These are phyloP conservation scores for Coregonus sp. DNA, from an alignment of 2,797 vertebrate genomes.

Conservation along the genomic window DNA sequence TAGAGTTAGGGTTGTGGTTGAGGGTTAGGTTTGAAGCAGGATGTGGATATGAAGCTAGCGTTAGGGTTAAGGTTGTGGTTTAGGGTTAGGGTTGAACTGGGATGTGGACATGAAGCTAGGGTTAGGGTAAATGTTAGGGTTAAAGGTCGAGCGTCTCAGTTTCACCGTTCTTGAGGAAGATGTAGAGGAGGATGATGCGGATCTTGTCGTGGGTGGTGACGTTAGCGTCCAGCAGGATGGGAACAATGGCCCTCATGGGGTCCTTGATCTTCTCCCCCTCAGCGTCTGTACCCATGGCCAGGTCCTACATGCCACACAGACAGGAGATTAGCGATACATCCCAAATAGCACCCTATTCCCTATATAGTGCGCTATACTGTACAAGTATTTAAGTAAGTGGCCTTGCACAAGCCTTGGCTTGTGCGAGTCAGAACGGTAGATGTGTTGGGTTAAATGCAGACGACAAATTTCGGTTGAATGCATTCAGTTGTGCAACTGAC, in stretches of 20 bases:
- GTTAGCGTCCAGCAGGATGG: conserved; percentile 88
- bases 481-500: too few species aligned
- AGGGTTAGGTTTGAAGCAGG: not conserved
- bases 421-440: too few species aligned
- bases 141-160: conserved; percentile 5
- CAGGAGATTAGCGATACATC: not conserved
- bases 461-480: too few species aligned
- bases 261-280: conserved; percentile 99
- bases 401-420: too few species aligned
- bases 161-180: conserved; percentile 96
- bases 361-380: too few species aligned
- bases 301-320: conserved; percentile 74
- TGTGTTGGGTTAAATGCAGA: too few species aligned
- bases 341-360: not conserved
- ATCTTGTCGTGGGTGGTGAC: conserved; percentile 95
- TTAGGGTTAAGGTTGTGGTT: too few species aligned
- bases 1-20: too few species aligned
- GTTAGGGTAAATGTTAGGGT: not conserved
- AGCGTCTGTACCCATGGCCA: conserved; percentile 94
- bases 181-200: conserved; percentile 97
- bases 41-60: too few species aligned
- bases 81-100: not conserved
- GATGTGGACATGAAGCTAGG: not conserved
- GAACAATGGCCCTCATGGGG: conserved; percentile 96
- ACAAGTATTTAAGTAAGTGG: too few species aligned